Conservation (phyloP, 2,113 vertebrate species). For the Cyprinodon variegatus region DNA sequence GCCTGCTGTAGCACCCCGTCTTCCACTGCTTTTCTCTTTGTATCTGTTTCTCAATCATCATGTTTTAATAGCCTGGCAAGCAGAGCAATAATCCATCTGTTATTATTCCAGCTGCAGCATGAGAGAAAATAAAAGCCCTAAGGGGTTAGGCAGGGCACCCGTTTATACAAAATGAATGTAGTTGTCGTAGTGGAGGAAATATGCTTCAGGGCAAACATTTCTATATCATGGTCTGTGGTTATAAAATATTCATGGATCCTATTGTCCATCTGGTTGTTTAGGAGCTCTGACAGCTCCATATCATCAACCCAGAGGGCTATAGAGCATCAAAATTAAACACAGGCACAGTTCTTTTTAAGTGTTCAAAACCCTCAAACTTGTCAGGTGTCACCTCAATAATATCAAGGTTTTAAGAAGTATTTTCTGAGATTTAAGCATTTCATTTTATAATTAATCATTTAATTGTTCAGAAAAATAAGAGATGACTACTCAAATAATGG, state of each 20-base stretch:
- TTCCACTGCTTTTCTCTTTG: constrained; percentile 20
- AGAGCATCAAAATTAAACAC: neutral
- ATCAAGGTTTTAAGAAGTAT: neutral
- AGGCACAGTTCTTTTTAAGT: neutral
- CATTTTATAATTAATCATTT: neutral
- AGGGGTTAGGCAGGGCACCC: constrained; percentile 28
- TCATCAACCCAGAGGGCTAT: neutral
- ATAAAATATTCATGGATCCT: constrained; percentile 20
- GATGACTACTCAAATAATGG: neutral
- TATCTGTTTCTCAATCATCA: constrained; percentile 46
- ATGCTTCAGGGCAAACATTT: constrained; percentile 29
- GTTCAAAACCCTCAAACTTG: neutral
- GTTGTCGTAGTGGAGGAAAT: constrained; percentile 46
- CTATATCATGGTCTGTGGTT: constrained; percentile 18
- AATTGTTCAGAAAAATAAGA: neutral
- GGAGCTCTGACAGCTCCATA: constrained; percentile 9
- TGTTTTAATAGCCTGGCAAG: constrained; percentile 64
- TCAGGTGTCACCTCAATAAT: neutral
- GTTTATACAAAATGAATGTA: constrained; percentile 59
- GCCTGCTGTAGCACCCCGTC: constrained; percentile 21
- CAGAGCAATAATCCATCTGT: constrained; percentile 56
- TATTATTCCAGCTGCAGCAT: constrained; percentile 53
- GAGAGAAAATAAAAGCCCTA: constrained; percentile 9
- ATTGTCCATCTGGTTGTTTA: neutral
- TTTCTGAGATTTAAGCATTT: neutral